Percentiles rank a stretch among this genome's conserved stretches.
These are phyloP conservation scores for Holotrichia oblita DNA, from an alignment of 1,140 invertebrate species.

Conservation along the genomic window DNA sequence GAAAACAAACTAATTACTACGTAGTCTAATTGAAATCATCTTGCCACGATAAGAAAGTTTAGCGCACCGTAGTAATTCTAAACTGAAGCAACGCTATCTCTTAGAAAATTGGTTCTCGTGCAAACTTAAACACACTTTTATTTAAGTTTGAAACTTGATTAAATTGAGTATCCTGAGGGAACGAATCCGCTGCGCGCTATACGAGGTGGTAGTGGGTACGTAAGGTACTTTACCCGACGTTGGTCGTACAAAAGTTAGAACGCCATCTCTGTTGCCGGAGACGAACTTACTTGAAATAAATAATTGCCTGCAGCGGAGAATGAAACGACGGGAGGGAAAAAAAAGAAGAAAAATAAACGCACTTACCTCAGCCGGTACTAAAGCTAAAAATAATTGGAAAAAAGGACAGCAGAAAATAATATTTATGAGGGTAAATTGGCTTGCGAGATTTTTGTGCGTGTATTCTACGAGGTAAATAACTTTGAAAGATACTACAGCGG, in stretches of 20 bases:
- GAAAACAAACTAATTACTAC: background rate
- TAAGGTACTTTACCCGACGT: too few relatives aligned
- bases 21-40: background rate
- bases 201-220: background rate
- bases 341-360: background rate
- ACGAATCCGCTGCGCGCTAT: background rate
- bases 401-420: background rate
- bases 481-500: too few relatives aligned
- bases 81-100: background rate
- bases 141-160: constrained; percentile 7
- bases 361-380: too few relatives aligned
- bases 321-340: background rate
- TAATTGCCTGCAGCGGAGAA: background rate
- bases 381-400: too few relatives aligned
- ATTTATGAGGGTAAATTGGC: background rate
- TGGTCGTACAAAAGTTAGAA: constrained; percentile 1
- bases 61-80: background rate
- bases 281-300: background rate
- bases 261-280: background rate
- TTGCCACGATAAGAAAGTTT: background rate
- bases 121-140: constrained; percentile 2
- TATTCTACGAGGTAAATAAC: too few relatives aligned
- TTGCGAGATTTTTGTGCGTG: background rate
- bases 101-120: background rate
- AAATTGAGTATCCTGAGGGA: background rate